phyloP scores from a whole-genome alignment of 1,140 invertebrate genomes.

The Cheumatopsyche charites region DNA sequence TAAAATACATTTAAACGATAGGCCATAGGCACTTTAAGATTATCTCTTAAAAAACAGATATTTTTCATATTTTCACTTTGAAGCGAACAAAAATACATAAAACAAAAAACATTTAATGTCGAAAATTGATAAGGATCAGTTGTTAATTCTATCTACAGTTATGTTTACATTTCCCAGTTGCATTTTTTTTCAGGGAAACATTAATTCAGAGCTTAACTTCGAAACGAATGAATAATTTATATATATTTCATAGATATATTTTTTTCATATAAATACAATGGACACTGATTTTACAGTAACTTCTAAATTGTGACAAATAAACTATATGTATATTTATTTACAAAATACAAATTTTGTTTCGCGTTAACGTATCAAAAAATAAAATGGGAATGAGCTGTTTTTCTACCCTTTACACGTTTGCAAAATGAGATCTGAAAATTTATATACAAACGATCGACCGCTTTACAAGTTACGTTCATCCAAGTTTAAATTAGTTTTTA shows the following conservation, averaged over 20 bases:
- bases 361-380: slow-evolving; percentile 5
- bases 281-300: slow-evolving; percentile 31
- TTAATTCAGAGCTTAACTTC: no score
- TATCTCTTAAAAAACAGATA: neutral
- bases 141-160: slow-evolving; percentile 18
- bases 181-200: no score
- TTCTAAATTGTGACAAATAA: slow-evolving; percentile 33
- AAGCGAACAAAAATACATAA: neutral
- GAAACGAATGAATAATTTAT: no score
- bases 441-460: neutral
- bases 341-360: slow-evolving; percentile 19
- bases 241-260: neutral
- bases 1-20: slow-evolving; percentile 16
- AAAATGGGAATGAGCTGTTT: slow-evolving; percentile 1
- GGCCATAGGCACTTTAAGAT: slow-evolving; percentile 25
- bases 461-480: neutral
- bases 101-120: neutral
- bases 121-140: slow-evolving; percentile 11
- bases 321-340: slow-evolving; percentile 26
- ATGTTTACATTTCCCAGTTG: no score
- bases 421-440: slow-evolving; percentile 22
- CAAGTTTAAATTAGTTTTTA: neutral
- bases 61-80: neutral
- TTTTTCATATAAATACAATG: slow-evolving; percentile 26
- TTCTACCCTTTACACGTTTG: neutral